Evolutionary conservation across 2,113 vertebrate genomes (phyloP).

Genomic region (Toxostoma redivivum): DNA sequence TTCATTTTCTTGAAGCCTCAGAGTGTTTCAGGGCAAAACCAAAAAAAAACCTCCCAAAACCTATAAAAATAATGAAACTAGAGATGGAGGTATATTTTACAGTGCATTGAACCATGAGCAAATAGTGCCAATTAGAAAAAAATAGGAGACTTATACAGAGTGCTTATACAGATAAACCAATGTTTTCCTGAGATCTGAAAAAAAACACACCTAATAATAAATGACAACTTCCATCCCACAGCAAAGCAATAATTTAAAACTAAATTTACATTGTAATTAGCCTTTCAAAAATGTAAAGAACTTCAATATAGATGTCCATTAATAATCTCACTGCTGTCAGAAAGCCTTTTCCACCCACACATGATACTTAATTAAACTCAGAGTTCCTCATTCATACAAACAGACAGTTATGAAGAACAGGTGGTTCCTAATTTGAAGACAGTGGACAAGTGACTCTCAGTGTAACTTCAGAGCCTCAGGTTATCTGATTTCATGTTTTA

Average conservation of each 20-base stretch:
- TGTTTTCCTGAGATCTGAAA: constrained; percentile 39
- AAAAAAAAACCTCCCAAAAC: background rate
- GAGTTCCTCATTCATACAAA: constrained; percentile 63
- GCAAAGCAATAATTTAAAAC: constrained; percentile 78
- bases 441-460: constrained; percentile 57
- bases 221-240: constrained; percentile 66
- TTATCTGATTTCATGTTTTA: constrained; percentile 56
- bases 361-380: constrained; percentile 77
- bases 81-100: background rate
- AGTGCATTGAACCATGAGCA: background rate
- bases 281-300: constrained; percentile 76
- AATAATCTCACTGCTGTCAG: constrained; percentile 74
- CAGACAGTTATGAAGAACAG: constrained; percentile 71
- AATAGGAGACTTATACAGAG: constrained; percentile 1
- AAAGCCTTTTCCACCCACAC: constrained; percentile 75
- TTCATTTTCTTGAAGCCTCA: background rate
- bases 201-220: constrained; percentile 57
- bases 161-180: constrained; percentile 31
- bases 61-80: background rate
- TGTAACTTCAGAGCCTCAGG: constrained; percentile 47
- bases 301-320: constrained; percentile 79
- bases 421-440: constrained; percentile 72
- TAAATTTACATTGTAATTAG: constrained; percentile 83
- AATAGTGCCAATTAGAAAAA: constrained; percentile 5
- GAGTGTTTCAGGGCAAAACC: background rate